phyloP scores from a whole-genome alignment of 2,113 vertebrate species.

The Dicrurus megarhynchus region DNA sequence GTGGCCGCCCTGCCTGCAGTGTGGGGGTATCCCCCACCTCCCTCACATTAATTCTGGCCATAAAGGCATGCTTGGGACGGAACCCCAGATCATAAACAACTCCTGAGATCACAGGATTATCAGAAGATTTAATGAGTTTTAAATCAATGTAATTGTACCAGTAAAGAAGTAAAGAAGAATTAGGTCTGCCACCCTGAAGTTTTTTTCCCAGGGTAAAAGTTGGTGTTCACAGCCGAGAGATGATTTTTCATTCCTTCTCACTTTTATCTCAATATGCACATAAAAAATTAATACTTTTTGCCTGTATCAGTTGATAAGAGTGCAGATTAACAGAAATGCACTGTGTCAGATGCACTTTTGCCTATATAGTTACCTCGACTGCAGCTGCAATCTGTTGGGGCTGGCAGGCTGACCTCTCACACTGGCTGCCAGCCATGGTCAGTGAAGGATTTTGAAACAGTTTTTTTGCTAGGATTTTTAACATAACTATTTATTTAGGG shows the following conservation, averaged over 20 bases:
- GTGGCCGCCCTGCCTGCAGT: not conserved
- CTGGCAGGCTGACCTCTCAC: constrained; percentile 37
- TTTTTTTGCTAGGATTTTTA: constrained; percentile 33
- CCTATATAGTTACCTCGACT: not conserved
- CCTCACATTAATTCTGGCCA: not conserved
- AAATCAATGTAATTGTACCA: not conserved
- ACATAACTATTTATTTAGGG: constrained; percentile 35
- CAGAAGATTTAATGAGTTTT: not conserved
- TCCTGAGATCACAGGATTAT: not conserved
- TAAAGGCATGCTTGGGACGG: not conserved
- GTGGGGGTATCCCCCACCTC: too few species aligned
- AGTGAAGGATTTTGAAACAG: not conserved
- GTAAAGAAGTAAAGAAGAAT: not conserved
- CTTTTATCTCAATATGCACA: not conserved
- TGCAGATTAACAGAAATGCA: not conserved
- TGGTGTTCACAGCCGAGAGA: not conserved
- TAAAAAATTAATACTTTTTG: not conserved
- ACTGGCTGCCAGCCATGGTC: not conserved
- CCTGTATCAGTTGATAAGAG: not conserved
- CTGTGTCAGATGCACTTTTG: not conserved
- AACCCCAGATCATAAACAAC: not conserved
- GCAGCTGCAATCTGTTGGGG: not conserved
- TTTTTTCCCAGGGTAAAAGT: not conserved
- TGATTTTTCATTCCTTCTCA: not conserved
- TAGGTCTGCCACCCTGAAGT: not conserved